phyloP scores from a whole-genome alignment of 2,797 vertebrate genomes.

The Phrynocephalus guinanensis region DNA sequence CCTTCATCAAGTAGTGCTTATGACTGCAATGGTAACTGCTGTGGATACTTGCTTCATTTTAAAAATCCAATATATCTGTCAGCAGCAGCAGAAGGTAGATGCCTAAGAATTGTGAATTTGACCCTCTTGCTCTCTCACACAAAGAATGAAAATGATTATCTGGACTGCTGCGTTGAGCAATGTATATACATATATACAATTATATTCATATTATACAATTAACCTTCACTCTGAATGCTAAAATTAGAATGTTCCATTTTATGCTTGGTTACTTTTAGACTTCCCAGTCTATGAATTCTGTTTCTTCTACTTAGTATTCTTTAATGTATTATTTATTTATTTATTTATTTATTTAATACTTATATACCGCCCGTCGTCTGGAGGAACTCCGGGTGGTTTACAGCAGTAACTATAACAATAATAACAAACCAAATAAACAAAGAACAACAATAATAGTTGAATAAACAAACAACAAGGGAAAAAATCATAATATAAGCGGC shows the following conservation, averaged over 20 bases:
- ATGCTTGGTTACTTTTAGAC: background rate
- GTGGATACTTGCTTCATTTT: slow-evolving; percentile 8
- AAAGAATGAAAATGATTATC: background rate
- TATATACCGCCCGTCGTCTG: too few relatives aligned
- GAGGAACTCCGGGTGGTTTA: too few relatives aligned
- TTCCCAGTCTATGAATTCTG: background rate
- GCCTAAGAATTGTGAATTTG: background rate
- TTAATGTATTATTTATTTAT: too few relatives aligned
- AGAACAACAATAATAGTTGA: too few relatives aligned
- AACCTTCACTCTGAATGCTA: background rate
- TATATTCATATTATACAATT: background rate
- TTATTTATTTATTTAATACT: too few relatives aligned
- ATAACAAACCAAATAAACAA: too few relatives aligned
- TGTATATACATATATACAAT: too few relatives aligned
- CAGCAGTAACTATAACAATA: too few relatives aligned
- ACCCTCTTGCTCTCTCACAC: background rate
- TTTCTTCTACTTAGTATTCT: background rate
- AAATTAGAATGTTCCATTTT: background rate
- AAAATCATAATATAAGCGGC: too few relatives aligned
- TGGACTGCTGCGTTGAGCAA: background rate
- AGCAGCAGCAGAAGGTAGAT: accelerated
- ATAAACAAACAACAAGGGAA: too few relatives aligned
- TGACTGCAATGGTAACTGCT: background rate
- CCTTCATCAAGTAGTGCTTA: background rate
- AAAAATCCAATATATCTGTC: slow-evolving; percentile 20